phyloP scores from a whole-genome alignment of 1,140 invertebrate species.

The Dreissena rostriformis region DNA sequence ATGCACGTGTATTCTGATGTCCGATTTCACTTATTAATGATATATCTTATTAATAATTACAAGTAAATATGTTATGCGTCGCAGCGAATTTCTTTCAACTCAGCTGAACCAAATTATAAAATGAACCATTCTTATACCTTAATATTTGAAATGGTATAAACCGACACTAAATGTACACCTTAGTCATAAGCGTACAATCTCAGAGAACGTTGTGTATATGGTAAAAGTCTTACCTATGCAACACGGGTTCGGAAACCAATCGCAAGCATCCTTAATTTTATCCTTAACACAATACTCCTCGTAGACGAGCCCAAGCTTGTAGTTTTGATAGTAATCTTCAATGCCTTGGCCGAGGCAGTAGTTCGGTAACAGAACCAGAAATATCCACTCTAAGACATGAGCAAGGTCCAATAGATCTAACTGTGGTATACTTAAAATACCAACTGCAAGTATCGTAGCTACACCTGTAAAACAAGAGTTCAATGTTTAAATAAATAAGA shows the following conservation, averaged over 20 bases:
- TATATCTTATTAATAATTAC: too few species aligned
- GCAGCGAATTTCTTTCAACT: too few species aligned
- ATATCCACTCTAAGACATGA: constrained; percentile 74
- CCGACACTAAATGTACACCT: too few species aligned
- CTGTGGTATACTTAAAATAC: constrained; percentile 74
- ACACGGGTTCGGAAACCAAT: constrained; percentile 58
- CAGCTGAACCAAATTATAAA: too few species aligned
- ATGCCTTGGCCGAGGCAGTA: constrained; percentile 76
- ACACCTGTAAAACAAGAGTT: constrained; percentile 64
- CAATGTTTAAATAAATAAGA: too few species aligned
- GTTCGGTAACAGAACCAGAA: constrained; percentile 79
- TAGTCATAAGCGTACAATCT: too few species aligned
- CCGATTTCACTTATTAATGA: too few species aligned
- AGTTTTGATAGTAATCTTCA: constrained; percentile 79
- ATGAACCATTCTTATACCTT: too few species aligned
- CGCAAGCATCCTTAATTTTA: neutral
- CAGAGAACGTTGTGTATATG: too few species aligned
- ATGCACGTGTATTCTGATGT: too few species aligned
- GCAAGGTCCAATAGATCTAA: constrained; percentile 69
- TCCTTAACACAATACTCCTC: constrained; percentile 22
- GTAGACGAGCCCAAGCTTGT: constrained; percentile 46
- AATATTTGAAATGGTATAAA: too few species aligned
- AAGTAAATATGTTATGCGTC: too few species aligned
- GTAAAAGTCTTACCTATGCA: constrained; percentile 58
- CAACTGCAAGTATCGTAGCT: constrained; percentile 71